Base-by-base conservation (phyloP, 2,888 invertebrate species). In the Tridacna gigas region DNA sequence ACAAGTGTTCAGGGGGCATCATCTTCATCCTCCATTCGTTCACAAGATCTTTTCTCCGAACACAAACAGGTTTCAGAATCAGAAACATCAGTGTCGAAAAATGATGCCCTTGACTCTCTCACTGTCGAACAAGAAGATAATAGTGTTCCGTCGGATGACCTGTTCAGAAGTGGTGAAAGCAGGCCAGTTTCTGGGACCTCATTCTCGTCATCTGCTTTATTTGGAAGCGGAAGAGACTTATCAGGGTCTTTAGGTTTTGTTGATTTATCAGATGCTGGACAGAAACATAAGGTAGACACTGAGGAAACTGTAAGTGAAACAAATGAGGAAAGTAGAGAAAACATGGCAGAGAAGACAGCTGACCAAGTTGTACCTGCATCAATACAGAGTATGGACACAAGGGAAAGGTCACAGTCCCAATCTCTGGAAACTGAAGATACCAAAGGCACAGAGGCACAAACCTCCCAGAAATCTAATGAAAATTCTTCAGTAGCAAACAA, bases 151-250 rank as follows among this genome's bases (percentile, higher is more conserved):
- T 37, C 37, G 7, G 7, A 7, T 37, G 37, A 37, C 37, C 7
- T 37, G 37, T 37, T 37, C 7, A 7, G 37, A 37, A 37, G 37
- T 37, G 45, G 45, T 56, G 11, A 15, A n/a, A 18, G 67, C 45
- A 26, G 67, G 45, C 45, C 45, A 12, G 20, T 20, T 22, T 74
- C 74, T 37, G 28, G 26, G 20, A 18, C 20, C 25, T 74, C 74
- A 18, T 60, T 60, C 0, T 25, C 47, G 22, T 74, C 74, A 18
- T 51, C 74, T 0, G 60, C 56, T 37, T 5, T 74, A 28, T 74
- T 74, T 74, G 74, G 74, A 20, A 74, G 74, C 48, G 74, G 74
- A 60, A 56, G 56, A 37, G 25, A 11, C 37, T 37, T 26, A 28
- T n/a, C 15, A 28, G 37, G 51, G 13, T 60, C 74, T 60, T 11